These are phyloP conservation scores for Drosophila antonietae DNA, from an alignment of 2,888 invertebrate species.

Conservation along the genomic window DNA sequence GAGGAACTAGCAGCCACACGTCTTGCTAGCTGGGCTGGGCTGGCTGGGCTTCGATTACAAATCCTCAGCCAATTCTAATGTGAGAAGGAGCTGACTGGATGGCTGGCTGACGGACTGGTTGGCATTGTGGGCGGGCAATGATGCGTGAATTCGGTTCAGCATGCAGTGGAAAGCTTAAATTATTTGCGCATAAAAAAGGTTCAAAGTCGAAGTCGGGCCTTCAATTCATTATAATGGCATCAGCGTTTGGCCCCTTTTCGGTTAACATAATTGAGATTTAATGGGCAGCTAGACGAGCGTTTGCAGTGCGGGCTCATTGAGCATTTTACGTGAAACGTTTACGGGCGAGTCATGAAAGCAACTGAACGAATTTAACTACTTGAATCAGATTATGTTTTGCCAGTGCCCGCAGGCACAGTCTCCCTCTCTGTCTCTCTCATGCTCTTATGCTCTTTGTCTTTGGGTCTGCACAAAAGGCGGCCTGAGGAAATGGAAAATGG, in stretches of 20 bases:
- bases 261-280: constrained; percentile 72
- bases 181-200: constrained; percentile 70
- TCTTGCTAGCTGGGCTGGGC: constrained; percentile 17
- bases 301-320: constrained; percentile 61
- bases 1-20: constrained; percentile 49
- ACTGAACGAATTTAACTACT: constrained; percentile 56
- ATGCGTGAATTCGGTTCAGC: constrained; percentile 60
- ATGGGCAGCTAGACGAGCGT: constrained; percentile 55
- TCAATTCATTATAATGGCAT: constrained; percentile 77
- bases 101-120: neutral
- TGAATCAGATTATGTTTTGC: constrained; percentile 55
- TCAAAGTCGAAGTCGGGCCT: constrained; percentile 62
- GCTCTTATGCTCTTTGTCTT: neutral
- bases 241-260: constrained; percentile 55
- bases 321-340: constrained; percentile 22
- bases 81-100: constrained; percentile 14
- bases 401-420: constrained; percentile 48
- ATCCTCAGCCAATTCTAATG: constrained; percentile 13
- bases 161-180: constrained; percentile 66
- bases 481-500: constrained; percentile 52
- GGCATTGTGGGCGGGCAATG: constrained; percentile 48
- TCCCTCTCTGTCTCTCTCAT: too few relatives aligned
- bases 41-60: constrained; percentile 8
- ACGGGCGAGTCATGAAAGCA: constrained; percentile 10
- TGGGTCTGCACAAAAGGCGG: constrained; percentile 35